Evolutionary conservation across 2,113 vertebrate genomes (phyloP).

Genomic region (Asarcornis scutulata): DNA sequence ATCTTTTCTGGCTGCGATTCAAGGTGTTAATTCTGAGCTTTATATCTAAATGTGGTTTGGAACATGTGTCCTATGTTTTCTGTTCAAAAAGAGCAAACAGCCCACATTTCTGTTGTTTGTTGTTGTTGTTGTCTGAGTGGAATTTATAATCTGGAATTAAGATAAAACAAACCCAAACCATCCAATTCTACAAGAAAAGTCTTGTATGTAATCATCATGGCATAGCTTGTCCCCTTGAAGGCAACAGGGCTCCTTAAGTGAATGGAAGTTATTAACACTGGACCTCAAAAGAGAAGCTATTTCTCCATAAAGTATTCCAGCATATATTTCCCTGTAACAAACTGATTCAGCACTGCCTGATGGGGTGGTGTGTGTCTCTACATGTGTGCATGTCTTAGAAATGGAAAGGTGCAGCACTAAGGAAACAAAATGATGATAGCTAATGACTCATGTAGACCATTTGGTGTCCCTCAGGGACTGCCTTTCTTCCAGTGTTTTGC

Average conservation of each 20-base stretch:
- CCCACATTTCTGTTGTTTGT: accelerated
- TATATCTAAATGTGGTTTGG: slow-evolving; percentile 11
- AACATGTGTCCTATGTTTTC: not conserved
- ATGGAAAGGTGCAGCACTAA: not conserved
- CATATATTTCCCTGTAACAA: not conserved
- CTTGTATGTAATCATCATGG: not conserved
- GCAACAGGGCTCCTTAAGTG: not conserved
- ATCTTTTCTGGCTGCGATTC: slow-evolving; percentile 42
- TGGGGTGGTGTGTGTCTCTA: not conserved
- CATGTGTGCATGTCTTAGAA: accelerated
- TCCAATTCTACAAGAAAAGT: not conserved
- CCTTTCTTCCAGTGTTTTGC: not conserved
- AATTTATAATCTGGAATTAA: not conserved
- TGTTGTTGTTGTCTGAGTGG: not conserved
- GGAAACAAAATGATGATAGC: not conserved
- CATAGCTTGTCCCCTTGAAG: not conserved
- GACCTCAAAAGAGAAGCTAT: not conserved
- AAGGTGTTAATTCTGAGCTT: slow-evolving; percentile 30
- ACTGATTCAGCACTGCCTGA: not conserved
- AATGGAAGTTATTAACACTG: not conserved
- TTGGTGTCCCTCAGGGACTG: not conserved
- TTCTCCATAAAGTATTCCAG: not conserved
- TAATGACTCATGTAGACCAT: not conserved
- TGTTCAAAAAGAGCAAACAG: not conserved
- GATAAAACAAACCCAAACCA: not conserved